Percentiles rank a stretch among this genome's conserved stretches.
Conservation (phyloP, 2,113 vertebrate genomes). For the human region GRCh38 chr7:48356501-48357000, state of each 20-base stretch:
- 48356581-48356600: neutral
- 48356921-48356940: neutral
- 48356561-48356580: neutral
- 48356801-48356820: neutral
- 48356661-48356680: too few relatives aligned
- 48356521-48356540: too few relatives aligned
- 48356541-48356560: neutral
- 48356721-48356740: neutral
- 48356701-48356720: neutral
- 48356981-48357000: neutral
- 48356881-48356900: neutral
- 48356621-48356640: neutral
- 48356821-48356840: neutral
- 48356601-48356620: neutral
- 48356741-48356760: neutral
- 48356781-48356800: neutral
- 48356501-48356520: neutral
- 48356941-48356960: neutral
- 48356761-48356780: accelerated
- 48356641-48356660: neutral
- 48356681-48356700: too few relatives aligned
- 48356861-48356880: neutral
- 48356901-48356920: neutral
- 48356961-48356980: neutral
- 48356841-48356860: neutral